Conservation (phyloP, 2,797 vertebrate species). For the Ateles fusciceps region DNA sequence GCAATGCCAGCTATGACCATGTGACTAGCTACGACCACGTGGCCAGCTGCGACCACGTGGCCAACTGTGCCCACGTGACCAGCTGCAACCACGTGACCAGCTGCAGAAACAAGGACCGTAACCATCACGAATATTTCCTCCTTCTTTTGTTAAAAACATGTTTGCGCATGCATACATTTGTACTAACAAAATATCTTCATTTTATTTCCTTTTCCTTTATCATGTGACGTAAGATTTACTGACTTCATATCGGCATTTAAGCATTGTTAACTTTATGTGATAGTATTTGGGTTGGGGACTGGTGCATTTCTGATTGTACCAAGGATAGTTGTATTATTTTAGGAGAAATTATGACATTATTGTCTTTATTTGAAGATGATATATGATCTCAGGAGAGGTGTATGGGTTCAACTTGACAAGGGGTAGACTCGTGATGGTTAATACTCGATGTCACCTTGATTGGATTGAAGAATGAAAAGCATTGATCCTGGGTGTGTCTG, state of each 20-base stretch:
- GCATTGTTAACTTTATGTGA: background rate
- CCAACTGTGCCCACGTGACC: background rate
- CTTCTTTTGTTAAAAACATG: background rate
- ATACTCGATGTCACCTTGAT: background rate
- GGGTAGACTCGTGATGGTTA: background rate
- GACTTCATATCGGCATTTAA: background rate
- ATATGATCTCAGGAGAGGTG: background rate
- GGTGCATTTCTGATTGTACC: background rate
- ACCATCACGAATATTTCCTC: background rate
- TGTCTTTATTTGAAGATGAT: background rate
- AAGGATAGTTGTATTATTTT: background rate
- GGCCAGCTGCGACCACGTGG: fast-evolving
- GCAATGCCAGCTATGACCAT: background rate
- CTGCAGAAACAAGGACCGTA: background rate
- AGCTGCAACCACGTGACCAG: background rate
- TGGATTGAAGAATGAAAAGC: background rate
- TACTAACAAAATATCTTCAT: background rate
- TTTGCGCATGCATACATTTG: background rate
- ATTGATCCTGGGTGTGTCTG: background rate
- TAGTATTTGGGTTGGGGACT: background rate
- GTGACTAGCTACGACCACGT: fast-evolving
- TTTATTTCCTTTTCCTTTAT: background rate
- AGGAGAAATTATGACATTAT: background rate
- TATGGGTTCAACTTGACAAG: background rate
- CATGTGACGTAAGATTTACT: background rate